A percentile compares a stretch with the other conserved stretches of the same genome.
Conservation (phyloP, 2,797 vertebrate genomes). For the Poeciliopsis presidionis region DNA sequence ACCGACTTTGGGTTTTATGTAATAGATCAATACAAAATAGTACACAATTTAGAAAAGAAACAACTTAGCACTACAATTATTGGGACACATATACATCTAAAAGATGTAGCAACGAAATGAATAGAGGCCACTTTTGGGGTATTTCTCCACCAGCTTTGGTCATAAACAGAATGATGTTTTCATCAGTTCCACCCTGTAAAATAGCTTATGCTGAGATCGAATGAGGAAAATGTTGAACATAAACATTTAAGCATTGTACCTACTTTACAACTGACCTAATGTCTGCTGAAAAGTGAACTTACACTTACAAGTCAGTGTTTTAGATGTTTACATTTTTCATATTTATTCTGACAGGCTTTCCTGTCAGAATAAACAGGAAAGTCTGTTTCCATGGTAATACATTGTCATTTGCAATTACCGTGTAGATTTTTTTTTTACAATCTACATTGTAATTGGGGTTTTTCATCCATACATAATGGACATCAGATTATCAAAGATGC, state of each 20-base stretch:
- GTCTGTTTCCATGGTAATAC: neutral
- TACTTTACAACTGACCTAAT: neutral
- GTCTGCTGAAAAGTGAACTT: neutral
- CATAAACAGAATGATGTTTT: neutral
- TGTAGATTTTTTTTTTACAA: neutral
- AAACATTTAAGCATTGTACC: neutral
- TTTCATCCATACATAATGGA: neutral
- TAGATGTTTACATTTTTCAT: neutral
- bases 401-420: neutral
- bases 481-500: no score
- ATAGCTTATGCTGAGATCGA: neutral
- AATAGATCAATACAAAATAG: neutral
- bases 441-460: neutral
- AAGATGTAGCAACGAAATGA: neutral
- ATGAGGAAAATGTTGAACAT: neutral
- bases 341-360: neutral
- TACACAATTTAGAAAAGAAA: neutral
- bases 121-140: neutral
- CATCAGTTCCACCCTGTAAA: neutral
- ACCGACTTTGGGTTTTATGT: neutral
- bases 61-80: neutral
- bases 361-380: neutral
- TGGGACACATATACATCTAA: neutral
- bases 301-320: neutral
- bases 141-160: neutral